phyloP scores from a whole-genome alignment of 2,797 vertebrate species.

The Sciurus carolinensis region DNA sequence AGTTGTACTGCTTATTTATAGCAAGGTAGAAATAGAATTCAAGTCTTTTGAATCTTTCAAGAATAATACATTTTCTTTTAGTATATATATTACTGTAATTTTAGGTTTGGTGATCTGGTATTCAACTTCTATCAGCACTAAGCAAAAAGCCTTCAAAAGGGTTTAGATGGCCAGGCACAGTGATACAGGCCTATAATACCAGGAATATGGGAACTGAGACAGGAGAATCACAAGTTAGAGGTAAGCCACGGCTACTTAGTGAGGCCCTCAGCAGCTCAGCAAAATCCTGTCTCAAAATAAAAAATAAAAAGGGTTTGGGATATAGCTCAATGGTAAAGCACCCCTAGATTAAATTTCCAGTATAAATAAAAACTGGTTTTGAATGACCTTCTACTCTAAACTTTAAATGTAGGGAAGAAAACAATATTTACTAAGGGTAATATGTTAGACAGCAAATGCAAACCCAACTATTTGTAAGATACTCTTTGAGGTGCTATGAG shows the following conservation, averaged over 20 bases:
- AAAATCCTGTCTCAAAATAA: too few relatives aligned
- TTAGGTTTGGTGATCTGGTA: background rate
- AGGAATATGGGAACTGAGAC: too few relatives aligned
- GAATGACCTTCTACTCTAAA: background rate
- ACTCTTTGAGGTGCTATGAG: background rate
- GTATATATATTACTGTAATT: background rate
- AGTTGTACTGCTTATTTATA: background rate
- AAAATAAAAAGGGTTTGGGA: too few relatives aligned
- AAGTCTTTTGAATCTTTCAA: background rate
- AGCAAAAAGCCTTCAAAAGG: constrained; percentile 10
- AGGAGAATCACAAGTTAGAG: too few relatives aligned
- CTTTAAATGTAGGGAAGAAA: background rate
- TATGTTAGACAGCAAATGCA: background rate
- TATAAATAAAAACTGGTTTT: background rate
- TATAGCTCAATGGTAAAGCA: too few relatives aligned
- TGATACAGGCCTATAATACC: too few relatives aligned
- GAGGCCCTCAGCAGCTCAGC: too few relatives aligned
- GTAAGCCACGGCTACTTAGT: too few relatives aligned
- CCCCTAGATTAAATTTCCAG: too few relatives aligned
- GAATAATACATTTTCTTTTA: background rate
- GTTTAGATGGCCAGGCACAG: too few relatives aligned
- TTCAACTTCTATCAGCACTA: background rate
- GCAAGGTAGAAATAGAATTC: background rate
- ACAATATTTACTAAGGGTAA: background rate
- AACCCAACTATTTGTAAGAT: background rate